phyloP scores from a whole-genome alignment of 2,888 invertebrate species.

The Eilema caniola region DNA sequence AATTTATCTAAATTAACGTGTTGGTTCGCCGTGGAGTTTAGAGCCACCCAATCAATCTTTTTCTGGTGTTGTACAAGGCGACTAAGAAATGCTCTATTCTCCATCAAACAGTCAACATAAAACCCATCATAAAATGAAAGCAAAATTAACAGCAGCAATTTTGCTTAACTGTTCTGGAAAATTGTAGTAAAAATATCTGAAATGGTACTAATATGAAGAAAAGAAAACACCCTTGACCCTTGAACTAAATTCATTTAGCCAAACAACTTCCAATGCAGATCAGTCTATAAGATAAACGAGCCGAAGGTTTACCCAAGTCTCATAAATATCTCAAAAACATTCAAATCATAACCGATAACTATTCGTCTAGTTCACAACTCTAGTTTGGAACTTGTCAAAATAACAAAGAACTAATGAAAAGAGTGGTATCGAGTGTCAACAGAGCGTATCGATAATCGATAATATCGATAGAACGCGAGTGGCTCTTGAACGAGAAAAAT shows the following conservation, averaged over 20 bases:
- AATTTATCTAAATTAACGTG: too few relatives aligned
- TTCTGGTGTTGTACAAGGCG: too few relatives aligned
- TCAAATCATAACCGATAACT: constrained; percentile 21
- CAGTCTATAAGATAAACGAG: background rate
- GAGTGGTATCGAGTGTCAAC: constrained; percentile 43
- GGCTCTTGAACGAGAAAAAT: constrained; percentile 40
- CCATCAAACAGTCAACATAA: too few relatives aligned
- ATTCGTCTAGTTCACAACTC: constrained; percentile 27
- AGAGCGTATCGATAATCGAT: constrained; percentile 48
- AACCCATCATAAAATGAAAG: too few relatives aligned
- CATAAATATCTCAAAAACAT: background rate
- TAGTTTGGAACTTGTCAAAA: constrained; percentile 46
- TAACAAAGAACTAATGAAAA: constrained; percentile 49
- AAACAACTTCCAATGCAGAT: background rate
- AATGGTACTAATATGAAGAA: too few relatives aligned
- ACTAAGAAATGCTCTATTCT: too few relatives aligned
- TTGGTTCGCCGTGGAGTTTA: too few relatives aligned
- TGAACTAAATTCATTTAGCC: background rate
- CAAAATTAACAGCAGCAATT: too few relatives aligned
- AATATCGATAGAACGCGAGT: constrained; percentile 27
- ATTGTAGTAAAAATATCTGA: too few relatives aligned
- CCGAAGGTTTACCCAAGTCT: background rate
- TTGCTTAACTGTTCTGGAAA: too few relatives aligned
- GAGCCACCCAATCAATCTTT: too few relatives aligned
- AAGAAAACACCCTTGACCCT: too few relatives aligned